Base-by-base conservation (phyloP, 2,113 vertebrate species). In the Lamprologus speciosus region DNA sequence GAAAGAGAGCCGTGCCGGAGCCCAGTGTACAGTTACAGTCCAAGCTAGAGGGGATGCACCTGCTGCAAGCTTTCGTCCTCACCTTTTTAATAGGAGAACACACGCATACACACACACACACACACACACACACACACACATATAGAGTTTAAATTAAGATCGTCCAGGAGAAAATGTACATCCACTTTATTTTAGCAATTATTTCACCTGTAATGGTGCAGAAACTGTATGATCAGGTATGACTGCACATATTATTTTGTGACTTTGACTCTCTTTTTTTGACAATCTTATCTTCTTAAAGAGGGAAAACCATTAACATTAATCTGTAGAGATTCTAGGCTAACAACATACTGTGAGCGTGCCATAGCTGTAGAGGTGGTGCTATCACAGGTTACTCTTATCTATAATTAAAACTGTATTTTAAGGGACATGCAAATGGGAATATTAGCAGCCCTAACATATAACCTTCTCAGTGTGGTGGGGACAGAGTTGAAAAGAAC, bases 341-440 rank as follows among this genome's bases (percentile, higher is more conserved):
- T 84, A 87, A 83, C 87, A 92, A 89, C 85, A 90, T 23, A 35
- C 45, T 85, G 75, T 45, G 87, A 91, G 83, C 45, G 80, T 45
- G 37, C 87, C 70, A 80, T n/a, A 85, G 86, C 87, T 81, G 54
- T 65, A 63, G 85, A 89, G 75, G 68, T 88, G 85, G 82, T 84
- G 84, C 88, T 91, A 93, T 91, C 92, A 84, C 87, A 93, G 88
- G 91, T 93, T 87, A 81, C 87, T 80, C 88, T 96, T 96, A 96
- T 96, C 94, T 96, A 95, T 94, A 95, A 95, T 96, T 96, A 96
- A 95, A 95, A 94, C 90, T 90, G 88, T 93, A 93, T 95, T 95
- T 94, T 95, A 93, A 89, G 92, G 45, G 89, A 92, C 92, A 93
- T 94, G 92, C 88, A 95, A 94, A 96, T 94, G 92, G 90, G 90